Base-by-base conservation (phyloP, 2,888 invertebrate species). In the Clivina fossor region DNA sequence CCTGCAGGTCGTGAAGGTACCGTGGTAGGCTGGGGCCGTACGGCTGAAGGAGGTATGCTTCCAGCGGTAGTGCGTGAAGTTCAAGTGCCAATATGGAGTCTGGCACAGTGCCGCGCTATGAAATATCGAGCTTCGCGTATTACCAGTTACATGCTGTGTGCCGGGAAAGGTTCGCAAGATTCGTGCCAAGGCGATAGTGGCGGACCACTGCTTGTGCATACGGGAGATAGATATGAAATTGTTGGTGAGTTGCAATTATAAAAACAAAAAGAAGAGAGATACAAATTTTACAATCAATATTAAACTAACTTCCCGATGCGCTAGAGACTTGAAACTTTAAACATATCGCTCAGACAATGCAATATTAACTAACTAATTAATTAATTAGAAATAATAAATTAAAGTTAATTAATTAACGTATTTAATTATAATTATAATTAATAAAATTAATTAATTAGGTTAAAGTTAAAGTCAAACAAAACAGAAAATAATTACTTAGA, bases 171-270 rank as follows among this genome's bases (percentile, higher is more conserved):
- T 2, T 81, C 81, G 4, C 85, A 87, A 68, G 92, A 93, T 73
- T 91, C 91, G 0, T 93, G 92, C 66, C 92, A 92, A 74, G 92
- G 92, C 0, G 92, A 92, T 71, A 90, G 90, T 63, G 92, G 92
- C 11, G 92, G 92, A 0, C 92, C 92, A 1, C 74, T 92, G 35
- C 75, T 91, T 0, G 74, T 91, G 2, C 85, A 86, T 60, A 83
- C 82, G 62, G 87, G 85, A 24, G 86, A 88, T 56, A 88, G 84
- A 71, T 85, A 82, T 66, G 89, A 90, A 74, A 86, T 91, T 51
- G 85, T 88, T 49, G 91, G 91, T 86, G 66, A 76, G 80, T 66
- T n/a, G n/a, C n/a, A n/a, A n/a, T n/a, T n/a, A n/a, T n/a, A n/a
- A n/a, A n/a, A n/a, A n/a, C n/a, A n/a, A n/a, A n/a, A n/a, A n/a